These are phyloP conservation scores for Discoglossus pictus DNA, from an alignment of 2,797 vertebrate species.

Conservation along the genomic window DNA sequence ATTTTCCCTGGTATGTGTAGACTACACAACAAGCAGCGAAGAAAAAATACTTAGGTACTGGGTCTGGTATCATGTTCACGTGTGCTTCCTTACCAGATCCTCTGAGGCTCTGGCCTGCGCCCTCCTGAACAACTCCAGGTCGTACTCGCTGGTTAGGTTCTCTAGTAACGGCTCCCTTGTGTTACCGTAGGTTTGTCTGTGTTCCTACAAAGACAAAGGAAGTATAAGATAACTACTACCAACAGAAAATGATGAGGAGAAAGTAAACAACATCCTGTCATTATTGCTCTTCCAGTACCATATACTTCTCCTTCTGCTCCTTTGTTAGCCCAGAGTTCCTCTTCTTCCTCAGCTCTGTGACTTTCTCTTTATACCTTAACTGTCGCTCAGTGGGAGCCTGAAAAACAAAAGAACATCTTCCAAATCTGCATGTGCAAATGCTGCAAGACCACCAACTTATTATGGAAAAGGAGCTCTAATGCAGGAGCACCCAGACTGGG, in stretches of 20 bases:
- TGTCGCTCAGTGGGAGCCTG: constrained; percentile 93
- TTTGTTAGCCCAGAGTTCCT: constrained; percentile 90
- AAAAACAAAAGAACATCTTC: constrained; percentile 30
- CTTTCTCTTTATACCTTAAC: constrained; percentile 94
- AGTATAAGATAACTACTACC: too few species aligned
- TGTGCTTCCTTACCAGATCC: constrained; percentile 86
- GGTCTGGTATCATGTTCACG: too few species aligned
- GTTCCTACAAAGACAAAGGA: constrained; percentile 72
- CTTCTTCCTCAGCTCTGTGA: constrained; percentile 93
- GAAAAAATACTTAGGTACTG: too few species aligned
- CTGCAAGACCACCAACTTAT: too few species aligned
- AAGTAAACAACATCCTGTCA: too few species aligned
- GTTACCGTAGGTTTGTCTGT: constrained; percentile 83
- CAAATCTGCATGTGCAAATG: too few species aligned
- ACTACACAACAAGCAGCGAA: not conserved
- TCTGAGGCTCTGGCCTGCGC: constrained; percentile 94
- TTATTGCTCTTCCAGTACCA: too few species aligned
- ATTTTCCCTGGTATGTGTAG: too few species aligned
- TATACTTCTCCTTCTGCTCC: constrained; percentile 97
- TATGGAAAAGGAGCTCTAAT: too few species aligned
- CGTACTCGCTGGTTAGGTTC: constrained; percentile 96
- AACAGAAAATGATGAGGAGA: too few species aligned
- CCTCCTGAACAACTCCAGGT: constrained; percentile 95
- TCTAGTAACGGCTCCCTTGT: constrained; percentile 89
- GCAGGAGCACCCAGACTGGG: too few species aligned